phyloP scores from a whole-genome alignment of 2,113 vertebrate species.

The Paracanthobrama guichenoti region DNA sequence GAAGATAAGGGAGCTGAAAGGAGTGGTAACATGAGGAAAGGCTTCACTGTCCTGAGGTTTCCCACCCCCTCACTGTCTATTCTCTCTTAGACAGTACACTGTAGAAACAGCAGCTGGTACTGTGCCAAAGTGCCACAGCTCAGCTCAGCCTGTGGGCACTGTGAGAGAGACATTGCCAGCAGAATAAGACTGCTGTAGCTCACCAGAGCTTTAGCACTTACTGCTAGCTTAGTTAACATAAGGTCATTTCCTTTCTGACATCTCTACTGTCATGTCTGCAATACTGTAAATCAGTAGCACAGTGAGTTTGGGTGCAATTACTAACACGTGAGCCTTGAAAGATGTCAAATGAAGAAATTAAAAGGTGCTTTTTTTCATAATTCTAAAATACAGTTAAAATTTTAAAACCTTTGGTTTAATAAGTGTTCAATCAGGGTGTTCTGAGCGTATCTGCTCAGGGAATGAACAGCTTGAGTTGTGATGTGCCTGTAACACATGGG shows the following conservation, averaged over 20 bases:
- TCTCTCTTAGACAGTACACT: constrained; percentile 33
- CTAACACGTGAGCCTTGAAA: not conserved
- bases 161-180: constrained; percentile 10
- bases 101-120: constrained; percentile 32
- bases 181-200: constrained; percentile 12
- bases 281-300: constrained; percentile 14
- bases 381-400: not conserved
- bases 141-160: constrained; percentile 32
- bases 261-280: constrained; percentile 5
- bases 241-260: constrained; percentile 38
- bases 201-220: constrained; percentile 10
- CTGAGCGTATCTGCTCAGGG: not conserved
- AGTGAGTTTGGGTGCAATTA: not conserved
- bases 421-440: constrained; percentile 7
- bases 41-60: constrained; percentile 34
- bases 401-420: constrained; percentile 19
- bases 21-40: constrained; percentile 29
- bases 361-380: not conserved
- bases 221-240: not conserved
- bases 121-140: constrained; percentile 38
- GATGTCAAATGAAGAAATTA: not conserved
- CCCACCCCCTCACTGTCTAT: constrained; percentile 35
- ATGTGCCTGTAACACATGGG: constrained; percentile 5
- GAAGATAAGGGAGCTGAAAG: constrained; percentile 25
- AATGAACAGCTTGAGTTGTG: constrained; percentile 35